Evolutionary conservation across 2,797 vertebrate genomes (phyloP), one percentile per base, ranked within the genome.

Genomic region (Sarcoramphus papa): DNA sequence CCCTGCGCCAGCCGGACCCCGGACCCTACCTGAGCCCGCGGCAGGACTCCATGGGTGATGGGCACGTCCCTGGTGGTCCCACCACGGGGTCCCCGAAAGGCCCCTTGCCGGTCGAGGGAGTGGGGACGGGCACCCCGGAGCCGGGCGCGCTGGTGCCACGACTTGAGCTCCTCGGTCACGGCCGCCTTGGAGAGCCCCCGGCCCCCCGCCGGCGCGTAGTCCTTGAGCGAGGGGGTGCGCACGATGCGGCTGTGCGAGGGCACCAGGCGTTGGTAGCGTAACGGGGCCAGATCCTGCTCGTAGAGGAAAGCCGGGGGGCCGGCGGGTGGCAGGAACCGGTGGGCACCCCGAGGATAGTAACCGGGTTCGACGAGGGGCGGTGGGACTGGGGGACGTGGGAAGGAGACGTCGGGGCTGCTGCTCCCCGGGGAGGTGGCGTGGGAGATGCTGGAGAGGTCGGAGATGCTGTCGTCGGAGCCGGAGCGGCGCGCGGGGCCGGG

Each of bases 191-290:
- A 96, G 89, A 95, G 60, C 51, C 87, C 91, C 14, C 80, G 60
- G 23, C 25, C 12, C 12, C 33, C 89, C 2, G 7, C 10, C 0
- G 90, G 92, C 0, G 23, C 43, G 0, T 88, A 84, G 93, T 96
- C 96, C 59, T 93, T 98, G 27, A 98, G 98, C 2, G 98, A 98
- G 6, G 98, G 98, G 0, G 98, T 98, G 57, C 99, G 98, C 74
- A 97, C 97, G 24, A 99, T 95, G 94, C 98, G 98, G 93, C 98
- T 81, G 3, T 98, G 98, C 10, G 98, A 95, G 18, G 98, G 97
- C 72, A 98, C 92, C 80, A 97, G 94, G 35, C 97, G 94, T 89
- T 98, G 98, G 92, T 98, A 98, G 14, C 97, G 98, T 59, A 97
- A 89, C 2, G 97, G 93, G 8, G 97, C 95, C 33, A 92, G 54